These are phyloP conservation scores for Netelia inedita DNA, from an alignment of 2,888 invertebrate genomes.

Conservation along the genomic window DNA sequence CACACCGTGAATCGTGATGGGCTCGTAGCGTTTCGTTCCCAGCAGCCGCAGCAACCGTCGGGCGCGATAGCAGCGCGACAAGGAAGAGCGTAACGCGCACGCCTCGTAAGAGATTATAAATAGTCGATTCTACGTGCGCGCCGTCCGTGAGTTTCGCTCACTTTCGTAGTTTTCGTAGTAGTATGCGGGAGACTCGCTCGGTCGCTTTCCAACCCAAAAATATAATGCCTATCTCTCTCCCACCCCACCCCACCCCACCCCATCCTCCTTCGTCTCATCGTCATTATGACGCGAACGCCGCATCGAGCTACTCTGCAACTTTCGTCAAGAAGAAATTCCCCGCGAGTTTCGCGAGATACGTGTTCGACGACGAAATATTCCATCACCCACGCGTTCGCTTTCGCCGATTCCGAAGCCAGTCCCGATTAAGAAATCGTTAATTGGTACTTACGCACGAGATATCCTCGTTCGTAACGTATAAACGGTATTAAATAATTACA, in stretches of 20 bases:
- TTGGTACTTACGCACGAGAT: slow-evolving; percentile 42
- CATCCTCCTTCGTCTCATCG: background rate
- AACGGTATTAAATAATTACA: slow-evolving; percentile 58
- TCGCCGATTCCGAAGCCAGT: background rate
- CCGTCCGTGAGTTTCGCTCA: background rate
- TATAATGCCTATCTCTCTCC: slow-evolving; percentile 37
- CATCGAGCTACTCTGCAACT: background rate
- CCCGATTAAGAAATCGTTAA: slow-evolving; percentile 32
- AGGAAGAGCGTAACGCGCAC: slow-evolving; percentile 64
- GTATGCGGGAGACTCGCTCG: slow-evolving; percentile 13
- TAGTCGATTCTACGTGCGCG: slow-evolving; percentile 46
- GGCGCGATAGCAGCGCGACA: slow-evolving; percentile 5
- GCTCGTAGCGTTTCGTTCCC: slow-evolving; percentile 10
- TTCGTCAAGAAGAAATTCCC: background rate
- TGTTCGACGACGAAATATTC: background rate
- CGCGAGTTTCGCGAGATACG: slow-evolving; percentile 3
- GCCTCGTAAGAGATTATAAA: slow-evolving; percentile 69
- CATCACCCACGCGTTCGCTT: background rate
- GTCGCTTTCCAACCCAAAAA: slow-evolving; percentile 46
- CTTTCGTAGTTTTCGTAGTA: background rate
- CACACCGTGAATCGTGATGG: slow-evolving; percentile 70
- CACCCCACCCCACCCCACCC: too few species aligned
- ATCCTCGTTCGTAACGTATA: slow-evolving; percentile 8
- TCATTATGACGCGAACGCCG: background rate
- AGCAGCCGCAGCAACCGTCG: slow-evolving; percentile 30